Evolutionary conservation across 2,888 invertebrate genomes (phyloP), one percentile per base, ranked within the genome.

Genomic region (Mimachlamys varia): DNA sequence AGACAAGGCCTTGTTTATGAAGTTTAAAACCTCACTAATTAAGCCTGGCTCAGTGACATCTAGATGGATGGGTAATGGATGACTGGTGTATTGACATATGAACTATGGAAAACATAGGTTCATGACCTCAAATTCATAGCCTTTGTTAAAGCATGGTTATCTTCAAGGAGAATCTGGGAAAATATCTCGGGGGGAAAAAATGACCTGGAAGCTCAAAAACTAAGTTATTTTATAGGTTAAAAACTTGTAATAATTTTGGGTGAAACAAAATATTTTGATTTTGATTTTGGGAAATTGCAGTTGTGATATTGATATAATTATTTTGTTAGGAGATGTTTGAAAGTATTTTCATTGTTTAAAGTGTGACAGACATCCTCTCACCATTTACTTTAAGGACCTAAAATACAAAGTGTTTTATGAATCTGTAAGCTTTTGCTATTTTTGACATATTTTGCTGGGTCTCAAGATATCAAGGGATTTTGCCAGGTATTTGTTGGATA

Each of bases 1-100:
- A 33, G 76, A 33, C 15, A n/a, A 22, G 76, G 76, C 76, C 33
- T 76, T 76, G 33, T 62, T 62, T 62, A 22, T 62, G 62, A 62
- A 62, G 62, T 62, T n/a, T 76, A 76, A 33, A 76, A 33, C 33
- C 15, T 76, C 76, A 10, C 76, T 76, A 76, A 76, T 76, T 76
- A 76, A 76, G 76, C 33, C 76, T 76, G 76, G 2, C 0, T 76
- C 33, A 76, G 33, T 76, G 76, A 76, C 76, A 76, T 27, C 15
- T 76, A 76, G 27, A 12, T 76, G 13, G 27, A 12, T 33, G 13
- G 76, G 76, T 33, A 76, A 76, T 76, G 76, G 76, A 76, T 76
- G 76, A 33, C 76, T 76, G 27, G 76, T 76, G 19, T 17, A 53
- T 17, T 53, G 76, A 76, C 76, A 76, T 76, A 33, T 76, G 76